Evolutionary conservation across 2,888 invertebrate species (phyloP).

Genomic region (Galeopsomyia nigrocyanea): DNA sequence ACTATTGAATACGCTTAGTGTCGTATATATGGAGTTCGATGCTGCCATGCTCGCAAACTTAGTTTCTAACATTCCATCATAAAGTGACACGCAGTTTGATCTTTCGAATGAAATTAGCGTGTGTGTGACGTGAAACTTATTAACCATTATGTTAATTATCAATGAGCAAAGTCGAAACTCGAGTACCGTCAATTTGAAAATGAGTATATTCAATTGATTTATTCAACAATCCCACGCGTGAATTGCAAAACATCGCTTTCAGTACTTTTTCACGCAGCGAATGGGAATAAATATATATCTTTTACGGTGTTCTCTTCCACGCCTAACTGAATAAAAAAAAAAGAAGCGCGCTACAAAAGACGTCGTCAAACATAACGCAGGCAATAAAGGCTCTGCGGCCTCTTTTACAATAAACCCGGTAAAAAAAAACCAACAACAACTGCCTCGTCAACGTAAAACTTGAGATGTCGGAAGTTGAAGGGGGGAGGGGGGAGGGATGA

Average conservation of each 20-base stretch:
- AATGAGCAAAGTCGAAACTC: too few relatives aligned
- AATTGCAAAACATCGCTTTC: background rate
- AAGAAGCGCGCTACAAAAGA: slow-evolving; percentile 4
- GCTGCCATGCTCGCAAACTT: slow-evolving; percentile 6
- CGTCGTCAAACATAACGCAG: background rate
- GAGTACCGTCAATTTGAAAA: too few relatives aligned
- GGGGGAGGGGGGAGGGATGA: too few relatives aligned
- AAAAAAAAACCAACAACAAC: slow-evolving; percentile 8
- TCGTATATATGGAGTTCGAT: background rate
- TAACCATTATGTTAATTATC: too few relatives aligned
- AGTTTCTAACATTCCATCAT: slow-evolving; percentile 14
- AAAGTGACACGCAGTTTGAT: background rate
- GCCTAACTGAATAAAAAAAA: slow-evolving; percentile 22
- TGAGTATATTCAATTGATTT: too few relatives aligned
- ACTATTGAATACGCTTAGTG: slow-evolving; percentile 10
- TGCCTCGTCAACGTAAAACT: slow-evolving; percentile 23
- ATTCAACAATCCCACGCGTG: too few relatives aligned
- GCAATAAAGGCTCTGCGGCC: slow-evolving; percentile 9
- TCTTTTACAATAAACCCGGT: slow-evolving; percentile 7
- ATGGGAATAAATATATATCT: background rate
- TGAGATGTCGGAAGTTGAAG: slow-evolving; percentile 7
- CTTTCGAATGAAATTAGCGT: slow-evolving; percentile 3
- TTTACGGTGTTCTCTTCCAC: background rate
- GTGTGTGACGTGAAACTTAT: too few relatives aligned
- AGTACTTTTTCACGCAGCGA: too few relatives aligned